Evolutionary conservation across 2,888 invertebrate species (phyloP), one percentile per base, ranked within the genome.

Genomic region (Chrysopilus asiliformis): DNA sequence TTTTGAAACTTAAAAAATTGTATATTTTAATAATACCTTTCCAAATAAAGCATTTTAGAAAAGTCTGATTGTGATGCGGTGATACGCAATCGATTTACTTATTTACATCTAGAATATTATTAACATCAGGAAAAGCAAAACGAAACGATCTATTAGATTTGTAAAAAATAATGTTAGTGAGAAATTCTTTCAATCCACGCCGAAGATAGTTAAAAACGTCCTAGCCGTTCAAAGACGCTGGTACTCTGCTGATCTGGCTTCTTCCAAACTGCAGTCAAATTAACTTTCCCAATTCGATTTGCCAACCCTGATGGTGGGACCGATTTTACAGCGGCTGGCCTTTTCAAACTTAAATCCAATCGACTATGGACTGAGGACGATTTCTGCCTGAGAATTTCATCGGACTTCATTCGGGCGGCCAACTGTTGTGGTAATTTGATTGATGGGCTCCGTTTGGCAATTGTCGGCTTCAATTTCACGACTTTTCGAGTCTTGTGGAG

Each of bases 331-430:
- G 19, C 8, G 7, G 25, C 7, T 28, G 18, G 14, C 14, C 31
- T n/a, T n/a, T n/a, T 14, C 18, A 32, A 19, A 2, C 32, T 8
- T 19, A 39, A 15, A 19, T 37, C 57, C 30, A 62, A 42, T 25
- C 63, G 53, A 34, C 49, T 58, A 33, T 58, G 56, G 7, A 63
- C 54, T 1, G 62, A 51, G 20, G 54, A 41, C 26, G 52, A 48
- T 0, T 49, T 49, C 19, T 48, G 39, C 4, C 15, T n/a, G 4
- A 56, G 30, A 4, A 61, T 9, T 34, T 58, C 60, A 45, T 62
- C 62, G 7, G 60, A 60, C 36, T 56, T 58, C 53, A 63, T 51
- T 16, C 58, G 54, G 32, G 55, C 47, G 1, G 30, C 29, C 4
- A 26, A 15, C 15, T n/a, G n/a, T n/a, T 36, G 36, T 5, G 18